Conservation (phyloP, 2,888 invertebrate species). For the Dynastes hyllus region DNA sequence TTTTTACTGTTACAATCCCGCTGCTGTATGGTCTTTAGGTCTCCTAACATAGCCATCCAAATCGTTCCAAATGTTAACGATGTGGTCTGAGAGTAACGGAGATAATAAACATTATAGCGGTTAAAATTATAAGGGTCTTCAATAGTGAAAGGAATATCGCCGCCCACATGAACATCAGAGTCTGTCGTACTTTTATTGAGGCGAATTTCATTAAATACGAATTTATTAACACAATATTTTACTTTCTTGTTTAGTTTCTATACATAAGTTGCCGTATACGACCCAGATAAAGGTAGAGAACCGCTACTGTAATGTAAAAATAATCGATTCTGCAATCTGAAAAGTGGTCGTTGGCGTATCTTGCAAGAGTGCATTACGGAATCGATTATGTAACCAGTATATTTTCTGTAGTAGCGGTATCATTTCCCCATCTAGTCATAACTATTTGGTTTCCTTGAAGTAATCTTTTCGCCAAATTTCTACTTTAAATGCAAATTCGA, state of each 20-base stretch:
- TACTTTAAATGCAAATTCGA: slow-evolving; percentile 33
- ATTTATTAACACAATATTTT: slow-evolving; percentile 19
- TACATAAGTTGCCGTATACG: neutral
- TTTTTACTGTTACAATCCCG: slow-evolving; percentile 27
- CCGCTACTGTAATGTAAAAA: slow-evolving; percentile 2
- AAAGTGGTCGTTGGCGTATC: slow-evolving; percentile 2
- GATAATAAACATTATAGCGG: slow-evolving; percentile 37
- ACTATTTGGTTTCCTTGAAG: slow-evolving; percentile 19
- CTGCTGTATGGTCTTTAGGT: slow-evolving; percentile 27
- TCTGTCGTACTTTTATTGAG: neutral
- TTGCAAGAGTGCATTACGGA: slow-evolving; percentile 19
- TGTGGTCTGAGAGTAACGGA: slow-evolving; percentile 35
- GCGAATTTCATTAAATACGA: neutral
- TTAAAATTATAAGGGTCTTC: slow-evolving; percentile 29
- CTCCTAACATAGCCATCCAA: slow-evolving; percentile 37
- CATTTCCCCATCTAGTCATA: slow-evolving; percentile 28
- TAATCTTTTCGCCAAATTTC: slow-evolving; percentile 27
- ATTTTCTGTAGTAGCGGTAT: slow-evolving; percentile 9
- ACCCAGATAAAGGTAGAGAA: neutral
- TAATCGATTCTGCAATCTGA: slow-evolving; percentile 25
- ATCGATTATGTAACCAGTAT: slow-evolving; percentile 21
- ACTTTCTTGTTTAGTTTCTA: slow-evolving; percentile 6
- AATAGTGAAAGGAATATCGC: slow-evolving; percentile 1
- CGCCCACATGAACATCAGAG: neutral
- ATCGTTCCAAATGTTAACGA: slow-evolving; percentile 43